Conservation (phyloP, 2,797 vertebrate species). For the Melanotaenia pygmaea region DNA sequence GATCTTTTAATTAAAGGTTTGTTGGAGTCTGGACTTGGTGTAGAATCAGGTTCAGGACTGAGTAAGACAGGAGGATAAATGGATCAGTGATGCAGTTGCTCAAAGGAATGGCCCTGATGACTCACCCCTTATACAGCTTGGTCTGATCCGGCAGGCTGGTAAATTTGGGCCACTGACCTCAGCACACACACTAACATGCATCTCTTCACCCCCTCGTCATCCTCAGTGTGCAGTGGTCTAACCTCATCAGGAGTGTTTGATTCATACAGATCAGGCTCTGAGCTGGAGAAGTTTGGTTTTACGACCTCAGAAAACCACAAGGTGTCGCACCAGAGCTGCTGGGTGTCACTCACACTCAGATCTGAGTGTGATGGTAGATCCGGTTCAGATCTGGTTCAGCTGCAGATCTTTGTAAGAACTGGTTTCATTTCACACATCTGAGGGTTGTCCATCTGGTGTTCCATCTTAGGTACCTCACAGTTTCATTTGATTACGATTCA, state of each 20-base stretch:
- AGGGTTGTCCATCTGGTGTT: too few species aligned
- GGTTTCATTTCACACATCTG: too few species aligned
- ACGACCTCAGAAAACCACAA: background rate
- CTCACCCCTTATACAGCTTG: background rate
- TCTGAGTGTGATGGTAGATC: too few species aligned
- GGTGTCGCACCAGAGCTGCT: background rate
- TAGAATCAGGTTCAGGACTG: background rate
- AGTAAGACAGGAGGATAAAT: background rate
- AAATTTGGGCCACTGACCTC: constrained; percentile 56
- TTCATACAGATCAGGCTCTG: constrained; percentile 43
- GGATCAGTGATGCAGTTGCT: constrained; percentile 17
- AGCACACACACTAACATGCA: background rate
- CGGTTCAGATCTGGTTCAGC: too few species aligned
- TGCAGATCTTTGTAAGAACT: too few species aligned
- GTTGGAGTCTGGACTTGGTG: background rate
- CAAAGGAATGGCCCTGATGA: constrained; percentile 11
- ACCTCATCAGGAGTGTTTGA: constrained; percentile 36
- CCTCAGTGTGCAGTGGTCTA: constrained; percentile 16
- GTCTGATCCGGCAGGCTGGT: constrained; percentile 38
- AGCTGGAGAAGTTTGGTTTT: background rate
- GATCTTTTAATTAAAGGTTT: background rate
- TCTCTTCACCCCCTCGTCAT: background rate
- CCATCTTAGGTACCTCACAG: too few species aligned
- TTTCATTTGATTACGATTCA: too few species aligned
- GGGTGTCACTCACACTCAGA: too few species aligned